Base-by-base conservation (phyloP, 1,140 invertebrate genomes). In the Zaprionus davidi region DNA sequence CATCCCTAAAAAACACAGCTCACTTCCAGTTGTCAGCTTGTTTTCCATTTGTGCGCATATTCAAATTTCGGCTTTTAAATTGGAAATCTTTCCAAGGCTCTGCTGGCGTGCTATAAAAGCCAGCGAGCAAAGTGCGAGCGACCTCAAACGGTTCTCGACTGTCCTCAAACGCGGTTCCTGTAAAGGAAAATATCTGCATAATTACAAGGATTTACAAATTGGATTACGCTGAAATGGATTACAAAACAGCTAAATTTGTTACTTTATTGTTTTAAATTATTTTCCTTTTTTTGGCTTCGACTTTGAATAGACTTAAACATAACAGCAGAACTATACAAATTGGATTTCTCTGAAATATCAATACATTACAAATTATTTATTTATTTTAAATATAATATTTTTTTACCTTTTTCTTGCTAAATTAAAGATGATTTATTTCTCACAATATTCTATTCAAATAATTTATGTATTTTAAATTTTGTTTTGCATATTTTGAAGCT, bases 41-140 rank as follows among this genome's bases (percentile, higher is more conserved):
- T 46, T 65, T 22, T 12, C 15, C 26, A 36, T 63, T 77, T 73
- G 57, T 87, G 84, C 84, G 84, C 84, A 87, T 87, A 87, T 87
- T 87, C 84, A 87, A 87, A 87, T 87, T 87, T 79, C 17, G 12
- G 11, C 15, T 17, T 84, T 87, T 78, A 87, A 87, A 81, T 75
- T 78, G 83, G 73, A 82, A 87, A 46, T 22, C 36, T 44, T 87
- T 82, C 80, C 77, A 87, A 49, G 24, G 22, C 26, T 4, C n/a
- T n/a, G 46, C 6, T 20, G 41, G 41, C 5, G 41, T 9, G 28
- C 56, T 87, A 88, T 87, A 87, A 88, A 87, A 88, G 56, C 55
- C 11, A 41, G 0, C 3, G 17, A 17, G 4, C 9, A 1, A 0
- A 13, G 34, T 15, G 51, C 24, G n/a, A 20, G 11, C 44, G 36